Conservation (phyloP, 1,140 invertebrate genomes). For the Drosophila tropicalis region DNA sequence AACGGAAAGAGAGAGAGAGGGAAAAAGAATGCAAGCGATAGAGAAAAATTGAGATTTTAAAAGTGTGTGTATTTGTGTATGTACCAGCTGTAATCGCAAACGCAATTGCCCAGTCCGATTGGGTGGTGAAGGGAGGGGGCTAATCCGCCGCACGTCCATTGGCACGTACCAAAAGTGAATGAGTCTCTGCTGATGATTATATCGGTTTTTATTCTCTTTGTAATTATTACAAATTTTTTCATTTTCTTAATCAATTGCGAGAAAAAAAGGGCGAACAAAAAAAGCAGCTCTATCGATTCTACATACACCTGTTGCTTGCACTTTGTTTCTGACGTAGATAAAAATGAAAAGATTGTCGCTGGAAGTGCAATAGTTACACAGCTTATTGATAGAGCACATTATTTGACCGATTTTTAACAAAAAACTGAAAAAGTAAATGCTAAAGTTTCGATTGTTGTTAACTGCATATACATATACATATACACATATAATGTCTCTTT, state of each 20-base stretch:
- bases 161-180: constrained; percentile 9
- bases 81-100: not conserved
- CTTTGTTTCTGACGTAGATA: too few species aligned
- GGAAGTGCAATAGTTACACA: too few species aligned
- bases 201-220: not conserved
- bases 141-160: not conserved
- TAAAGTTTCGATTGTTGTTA: constrained; percentile 8
- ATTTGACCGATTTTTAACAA: too few species aligned
- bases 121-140: not conserved
- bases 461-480: too few species aligned
- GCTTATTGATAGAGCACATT: too few species aligned
- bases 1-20: not conserved
- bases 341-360: too few species aligned
- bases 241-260: not conserved
- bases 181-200: not conserved
- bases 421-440: not conserved
- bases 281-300: not conserved
- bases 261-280: not conserved
- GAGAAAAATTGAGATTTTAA: not conserved
- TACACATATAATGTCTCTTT: too few species aligned
- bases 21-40: not conserved
- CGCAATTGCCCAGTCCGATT: not conserved
- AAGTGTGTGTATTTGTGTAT: not conserved
- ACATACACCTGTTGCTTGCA: too few species aligned
- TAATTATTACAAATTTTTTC: not conserved